phyloP scores from a whole-genome alignment of 2,113 vertebrate genomes.

The Pontoporia blainvillei region DNA sequence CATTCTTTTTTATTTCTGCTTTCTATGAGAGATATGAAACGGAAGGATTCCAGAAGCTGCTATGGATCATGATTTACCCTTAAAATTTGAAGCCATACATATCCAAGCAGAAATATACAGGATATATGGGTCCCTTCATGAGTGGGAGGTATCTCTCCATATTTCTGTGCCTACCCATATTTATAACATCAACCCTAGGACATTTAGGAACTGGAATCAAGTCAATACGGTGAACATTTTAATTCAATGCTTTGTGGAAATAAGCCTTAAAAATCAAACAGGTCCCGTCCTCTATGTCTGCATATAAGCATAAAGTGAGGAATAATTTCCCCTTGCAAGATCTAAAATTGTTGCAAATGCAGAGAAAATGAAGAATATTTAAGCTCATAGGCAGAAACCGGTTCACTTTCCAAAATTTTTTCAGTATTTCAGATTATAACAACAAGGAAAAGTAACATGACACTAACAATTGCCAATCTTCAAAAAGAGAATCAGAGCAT shows the following conservation, averaged over 20 bases:
- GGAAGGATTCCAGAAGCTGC: background rate
- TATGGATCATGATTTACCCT: background rate
- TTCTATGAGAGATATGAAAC: background rate
- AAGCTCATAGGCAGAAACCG: background rate
- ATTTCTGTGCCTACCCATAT: background rate
- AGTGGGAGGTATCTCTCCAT: background rate
- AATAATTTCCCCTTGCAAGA: background rate
- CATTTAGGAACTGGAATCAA: background rate
- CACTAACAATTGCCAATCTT: background rate
- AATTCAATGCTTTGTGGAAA: background rate
- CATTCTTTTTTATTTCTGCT: background rate
- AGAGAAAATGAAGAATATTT: background rate
- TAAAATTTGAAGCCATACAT: background rate
- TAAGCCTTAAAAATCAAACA: background rate
- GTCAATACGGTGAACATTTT: background rate
- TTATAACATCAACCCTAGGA: too few species aligned
- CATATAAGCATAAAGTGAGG: background rate
- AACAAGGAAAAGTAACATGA: background rate
- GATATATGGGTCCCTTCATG: background rate
- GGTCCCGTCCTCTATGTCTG: background rate
- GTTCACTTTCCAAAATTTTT: background rate
- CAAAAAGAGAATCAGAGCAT: background rate
- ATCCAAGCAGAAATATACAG: background rate
- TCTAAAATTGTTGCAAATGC: background rate
- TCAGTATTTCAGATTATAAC: background rate